These are phyloP conservation scores for Rhegmatorhina hoffmannsi DNA, from an alignment of 2,113 vertebrate genomes.

Conservation along the genomic window DNA sequence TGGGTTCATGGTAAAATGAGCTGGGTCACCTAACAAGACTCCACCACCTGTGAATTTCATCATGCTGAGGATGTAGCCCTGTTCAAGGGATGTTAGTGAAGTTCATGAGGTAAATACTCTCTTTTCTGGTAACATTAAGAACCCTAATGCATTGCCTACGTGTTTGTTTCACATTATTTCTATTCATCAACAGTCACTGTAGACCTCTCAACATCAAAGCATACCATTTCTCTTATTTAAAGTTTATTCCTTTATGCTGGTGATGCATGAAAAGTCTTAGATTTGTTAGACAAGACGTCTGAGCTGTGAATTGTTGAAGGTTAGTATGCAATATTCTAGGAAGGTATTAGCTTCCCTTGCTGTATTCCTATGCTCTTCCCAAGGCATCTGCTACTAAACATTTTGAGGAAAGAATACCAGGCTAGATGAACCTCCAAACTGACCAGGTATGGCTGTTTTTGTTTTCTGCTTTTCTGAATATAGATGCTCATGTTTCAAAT, in stretches of 20 bases:
- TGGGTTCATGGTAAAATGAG: not conserved
- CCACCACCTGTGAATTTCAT: not conserved
- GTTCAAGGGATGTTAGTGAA: not conserved
- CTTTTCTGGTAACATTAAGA: not conserved
- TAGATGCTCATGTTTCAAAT: not conserved
- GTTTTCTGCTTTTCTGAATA: not conserved
- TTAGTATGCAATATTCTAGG: not conserved
- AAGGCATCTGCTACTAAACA: not conserved
- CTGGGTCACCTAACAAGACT: not conserved
- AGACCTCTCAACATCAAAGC: not conserved
- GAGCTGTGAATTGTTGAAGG: not conserved
- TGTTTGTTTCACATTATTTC: not conserved
- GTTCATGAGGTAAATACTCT: not conserved
- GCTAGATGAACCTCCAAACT: not conserved
- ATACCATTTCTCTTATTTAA: not conserved
- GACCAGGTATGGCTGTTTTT: not conserved
- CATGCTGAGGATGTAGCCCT: not conserved
- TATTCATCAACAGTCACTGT: not conserved
- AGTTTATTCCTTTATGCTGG: not conserved
- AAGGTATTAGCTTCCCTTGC: not conserved
- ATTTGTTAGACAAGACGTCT: not conserved
- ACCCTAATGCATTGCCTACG: not conserved
- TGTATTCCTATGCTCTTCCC: not conserved
- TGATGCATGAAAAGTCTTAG: not conserved
- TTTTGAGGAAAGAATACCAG: not conserved